phyloP scores from a whole-genome alignment of 2,888 invertebrate species.

The Agapetus fuscipes region DNA sequence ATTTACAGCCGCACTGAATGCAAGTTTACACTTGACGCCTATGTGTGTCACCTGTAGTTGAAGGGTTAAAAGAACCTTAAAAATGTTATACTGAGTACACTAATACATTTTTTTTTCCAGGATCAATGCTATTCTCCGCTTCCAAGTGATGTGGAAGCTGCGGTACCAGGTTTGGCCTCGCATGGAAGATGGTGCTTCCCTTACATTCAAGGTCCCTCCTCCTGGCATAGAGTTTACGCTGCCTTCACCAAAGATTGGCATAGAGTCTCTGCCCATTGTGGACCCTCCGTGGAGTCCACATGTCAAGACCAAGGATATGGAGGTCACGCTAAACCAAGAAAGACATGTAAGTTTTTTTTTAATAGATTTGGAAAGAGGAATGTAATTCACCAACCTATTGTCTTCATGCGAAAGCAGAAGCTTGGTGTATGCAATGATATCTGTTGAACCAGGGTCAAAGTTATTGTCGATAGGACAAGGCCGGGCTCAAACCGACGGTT shows the following conservation, averaged over 20 bases:
- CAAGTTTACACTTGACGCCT: no score
- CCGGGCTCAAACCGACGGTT: no score
- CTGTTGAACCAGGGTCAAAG: no score
- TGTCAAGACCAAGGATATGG: slow-evolving; percentile 97
- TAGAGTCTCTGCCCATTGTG: slow-evolving; percentile 86
- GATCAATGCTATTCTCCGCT: slow-evolving; percentile 50
- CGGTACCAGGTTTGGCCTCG: slow-evolving; percentile 98
- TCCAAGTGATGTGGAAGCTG: slow-evolving; percentile 93
- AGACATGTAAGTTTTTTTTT: slow-evolving; percentile 84
- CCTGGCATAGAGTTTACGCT: slow-evolving; percentile 98
- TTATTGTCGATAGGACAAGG: no score
- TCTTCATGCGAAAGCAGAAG: no score
- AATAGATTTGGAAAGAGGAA: no score
- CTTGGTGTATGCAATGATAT: no score
- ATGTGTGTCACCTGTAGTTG: no score
- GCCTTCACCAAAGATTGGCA: slow-evolving; percentile 97
- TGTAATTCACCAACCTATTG: no score
- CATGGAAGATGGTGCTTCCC: slow-evolving; percentile 96
- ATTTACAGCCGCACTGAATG: no score
- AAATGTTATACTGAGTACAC: no score
- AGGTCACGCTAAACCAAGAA: slow-evolving; percentile 96
- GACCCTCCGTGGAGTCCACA: slow-evolving; percentile 99
- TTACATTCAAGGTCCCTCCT: slow-evolving; percentile 95
- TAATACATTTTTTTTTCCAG: slow-evolving; percentile 24
- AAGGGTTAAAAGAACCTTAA: no score